Base-by-base conservation (phyloP, 2,888 invertebrate genomes). In the Spilarctia lutea region DNA sequence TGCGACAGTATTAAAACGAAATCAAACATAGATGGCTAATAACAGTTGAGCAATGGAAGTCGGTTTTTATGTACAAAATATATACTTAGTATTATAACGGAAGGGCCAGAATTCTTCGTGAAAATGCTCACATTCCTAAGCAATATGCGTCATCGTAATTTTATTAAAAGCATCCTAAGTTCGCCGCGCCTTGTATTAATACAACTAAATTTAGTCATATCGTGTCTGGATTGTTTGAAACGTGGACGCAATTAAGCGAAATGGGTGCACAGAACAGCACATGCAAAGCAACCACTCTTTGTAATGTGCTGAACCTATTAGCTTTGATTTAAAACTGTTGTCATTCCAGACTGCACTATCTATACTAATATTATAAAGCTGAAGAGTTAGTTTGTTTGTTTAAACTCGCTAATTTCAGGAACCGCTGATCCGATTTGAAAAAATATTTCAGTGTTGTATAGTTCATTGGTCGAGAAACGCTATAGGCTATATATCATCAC, bases 201-300 rank as follows among this genome's bases (percentile, higher is more conserved):
- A 39, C 69, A 33, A 69, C 67, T 71, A 65, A 65, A 73, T 66
- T 75, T 76, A 79, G 69, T 7, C 66, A 24, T 75, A 66, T 65
- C 74, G 73, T 78, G 79, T 76, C 78, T 85, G 84, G 75, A 35
- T 72, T 74, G 66, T 75, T 79, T 83, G 79, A 83, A 81, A 27
- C 71, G 56, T 56, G 70, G n/a, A 67, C 52, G 11, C 76, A 71
- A 81, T 85, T 82, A 85, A 45, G 70, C 68, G 74, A 76, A 82
- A 78, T 80, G 83, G 65, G 60, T 75, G 78, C 81, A 80, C 65
- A 75, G 78, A 80, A 79, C 65, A 75, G 77, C 83, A 80, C 65
- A 75, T 72, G 76, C 72, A 63, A 67, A 65, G 74, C n/a, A 45
- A 60, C 68, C 71, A 66, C 65, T 66, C 69, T 45, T 45, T 30